Conservation (phyloP, 2,888 invertebrate species). For the Camptogramma bilineatum region DNA sequence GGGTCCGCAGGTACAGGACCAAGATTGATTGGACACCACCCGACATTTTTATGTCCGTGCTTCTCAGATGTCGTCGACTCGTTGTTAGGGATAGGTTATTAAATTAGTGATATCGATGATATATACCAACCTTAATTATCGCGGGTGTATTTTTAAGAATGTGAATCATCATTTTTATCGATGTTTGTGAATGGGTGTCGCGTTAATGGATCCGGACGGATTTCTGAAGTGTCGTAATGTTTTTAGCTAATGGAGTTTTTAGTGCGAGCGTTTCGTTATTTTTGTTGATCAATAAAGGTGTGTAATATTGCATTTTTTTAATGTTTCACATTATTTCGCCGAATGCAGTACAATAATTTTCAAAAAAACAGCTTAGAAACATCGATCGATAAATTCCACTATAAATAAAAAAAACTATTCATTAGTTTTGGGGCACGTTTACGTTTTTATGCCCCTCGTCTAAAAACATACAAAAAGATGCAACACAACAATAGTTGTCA, state of each 20-base stretch:
- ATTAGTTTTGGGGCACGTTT: slow-evolving; percentile 14
- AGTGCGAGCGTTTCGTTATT: slow-evolving; percentile 13
- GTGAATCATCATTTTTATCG: slow-evolving; percentile 57
- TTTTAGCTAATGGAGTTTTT: slow-evolving; percentile 35
- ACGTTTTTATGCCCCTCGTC: slow-evolving; percentile 3
- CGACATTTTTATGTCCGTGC: slow-evolving; percentile 80
- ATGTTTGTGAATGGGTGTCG: slow-evolving; percentile 57
- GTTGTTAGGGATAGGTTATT: slow-evolving; percentile 74
- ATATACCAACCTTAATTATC: slow-evolving; percentile 67
- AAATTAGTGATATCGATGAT: slow-evolving; percentile 77
- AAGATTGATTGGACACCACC: slow-evolving; percentile 81
- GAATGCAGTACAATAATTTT: no score
- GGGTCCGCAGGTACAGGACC: slow-evolving; percentile 71
- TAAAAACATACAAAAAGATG: slow-evolving; percentile 41
- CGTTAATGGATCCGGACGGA: slow-evolving; percentile 44
- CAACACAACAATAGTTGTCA: slow-evolving; percentile 69
- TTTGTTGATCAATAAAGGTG: neutral
- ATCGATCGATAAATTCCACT: neutral
- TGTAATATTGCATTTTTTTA: neutral
- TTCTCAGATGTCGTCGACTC: slow-evolving; percentile 79
- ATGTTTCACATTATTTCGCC: neutral
- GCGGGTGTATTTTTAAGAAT: slow-evolving; percentile 48
- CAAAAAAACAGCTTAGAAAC: neutral
- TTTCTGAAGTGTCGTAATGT: slow-evolving; percentile 25
- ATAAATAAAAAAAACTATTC: neutral